Percentiles rank a stretch among this genome's conserved stretches.
Evolutionary conservation across 2,113 vertebrate species (phyloP).

Genomic region (Collichthys lucidus): DNA sequence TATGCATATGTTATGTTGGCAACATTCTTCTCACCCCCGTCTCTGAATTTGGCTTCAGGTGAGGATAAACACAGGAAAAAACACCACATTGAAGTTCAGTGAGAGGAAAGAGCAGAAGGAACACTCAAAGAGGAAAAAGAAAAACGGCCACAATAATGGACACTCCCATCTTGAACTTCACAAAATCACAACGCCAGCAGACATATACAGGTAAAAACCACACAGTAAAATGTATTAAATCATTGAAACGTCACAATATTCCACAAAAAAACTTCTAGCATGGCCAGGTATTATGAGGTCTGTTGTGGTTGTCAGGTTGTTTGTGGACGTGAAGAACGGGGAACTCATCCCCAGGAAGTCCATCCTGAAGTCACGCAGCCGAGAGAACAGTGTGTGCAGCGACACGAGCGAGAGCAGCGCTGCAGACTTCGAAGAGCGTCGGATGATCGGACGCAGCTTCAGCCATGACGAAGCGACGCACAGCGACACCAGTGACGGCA

Average conservation of each 20-base stretch:
- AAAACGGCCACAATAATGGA: slow-evolving; percentile 88
- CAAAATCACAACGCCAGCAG: slow-evolving; percentile 90
- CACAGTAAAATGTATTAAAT: too few species aligned
- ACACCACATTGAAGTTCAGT: slow-evolving; percentile 96
- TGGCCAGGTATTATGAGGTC: not conserved
- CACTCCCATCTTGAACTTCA: slow-evolving; percentile 87
- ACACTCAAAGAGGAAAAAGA: slow-evolving; percentile 93
- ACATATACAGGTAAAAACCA: slow-evolving; percentile 91
- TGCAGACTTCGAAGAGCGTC: slow-evolving; percentile 91
- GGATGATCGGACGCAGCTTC: slow-evolving; percentile 82
- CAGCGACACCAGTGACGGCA: slow-evolving; percentile 88
- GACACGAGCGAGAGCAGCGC: slow-evolving; percentile 89
- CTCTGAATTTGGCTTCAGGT: slow-evolving; percentile 82
- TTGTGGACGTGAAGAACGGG: slow-evolving; percentile 96
- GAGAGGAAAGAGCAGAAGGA: slow-evolving; percentile 92
- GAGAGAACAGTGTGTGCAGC: slow-evolving; percentile 98
- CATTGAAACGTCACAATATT: not conserved
- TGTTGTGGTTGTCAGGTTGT: slow-evolving; percentile 83
- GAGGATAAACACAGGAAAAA: slow-evolving; percentile 98
- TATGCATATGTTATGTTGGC: not conserved
- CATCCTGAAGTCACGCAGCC: slow-evolving; percentile 96
- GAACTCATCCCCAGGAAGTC: slow-evolving; percentile 92
- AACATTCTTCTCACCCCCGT: not conserved
- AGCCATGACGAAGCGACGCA: slow-evolving; percentile 83
- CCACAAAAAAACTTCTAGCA: not conserved